phyloP scores from a whole-genome alignment of 2,888 invertebrate species.

The Drosophila subquinaria region DNA sequence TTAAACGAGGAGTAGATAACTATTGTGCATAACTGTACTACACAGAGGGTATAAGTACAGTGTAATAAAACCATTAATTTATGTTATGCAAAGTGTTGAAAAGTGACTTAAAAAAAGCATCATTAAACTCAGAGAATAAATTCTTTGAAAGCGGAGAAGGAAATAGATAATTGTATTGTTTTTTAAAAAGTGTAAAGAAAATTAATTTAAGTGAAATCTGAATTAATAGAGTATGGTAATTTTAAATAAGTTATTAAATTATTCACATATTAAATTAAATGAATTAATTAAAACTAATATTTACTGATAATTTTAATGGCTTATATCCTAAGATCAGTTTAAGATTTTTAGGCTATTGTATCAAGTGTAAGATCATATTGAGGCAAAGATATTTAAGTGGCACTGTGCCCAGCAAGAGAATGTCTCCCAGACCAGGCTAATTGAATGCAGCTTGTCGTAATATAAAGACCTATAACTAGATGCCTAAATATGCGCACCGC shows the following conservation, averaged over 20 bases:
- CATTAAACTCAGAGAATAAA: background rate
- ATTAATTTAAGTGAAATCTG: no score
- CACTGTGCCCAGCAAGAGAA: slow-evolving; percentile 37
- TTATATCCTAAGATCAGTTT: background rate
- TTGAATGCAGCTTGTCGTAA: slow-evolving; percentile 59
- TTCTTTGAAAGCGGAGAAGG: background rate
- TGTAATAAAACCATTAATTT: slow-evolving; percentile 12
- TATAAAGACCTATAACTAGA: slow-evolving; percentile 65
- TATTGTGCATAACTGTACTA: slow-evolving; percentile 16
- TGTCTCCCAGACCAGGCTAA: slow-evolving; percentile 53
- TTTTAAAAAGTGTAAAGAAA: no score
- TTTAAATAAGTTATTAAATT: background rate
- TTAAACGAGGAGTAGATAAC: slow-evolving; percentile 47
- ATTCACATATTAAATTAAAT: no score
- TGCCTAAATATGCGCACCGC: slow-evolving; percentile 59
- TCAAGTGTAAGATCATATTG: background rate
- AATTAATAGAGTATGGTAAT: no score
- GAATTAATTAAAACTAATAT: background rate
- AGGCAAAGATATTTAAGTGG: slow-evolving; percentile 1
- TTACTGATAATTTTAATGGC: background rate
- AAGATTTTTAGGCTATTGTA: background rate
- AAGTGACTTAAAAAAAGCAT: background rate
- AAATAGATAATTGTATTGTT: background rate
- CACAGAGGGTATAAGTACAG: slow-evolving; percentile 9
- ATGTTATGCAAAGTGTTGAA: slow-evolving; percentile 14